These are phyloP conservation scores for Characodon lateralis DNA, from an alignment of 2,797 vertebrate species.

Conservation along the genomic window DNA sequence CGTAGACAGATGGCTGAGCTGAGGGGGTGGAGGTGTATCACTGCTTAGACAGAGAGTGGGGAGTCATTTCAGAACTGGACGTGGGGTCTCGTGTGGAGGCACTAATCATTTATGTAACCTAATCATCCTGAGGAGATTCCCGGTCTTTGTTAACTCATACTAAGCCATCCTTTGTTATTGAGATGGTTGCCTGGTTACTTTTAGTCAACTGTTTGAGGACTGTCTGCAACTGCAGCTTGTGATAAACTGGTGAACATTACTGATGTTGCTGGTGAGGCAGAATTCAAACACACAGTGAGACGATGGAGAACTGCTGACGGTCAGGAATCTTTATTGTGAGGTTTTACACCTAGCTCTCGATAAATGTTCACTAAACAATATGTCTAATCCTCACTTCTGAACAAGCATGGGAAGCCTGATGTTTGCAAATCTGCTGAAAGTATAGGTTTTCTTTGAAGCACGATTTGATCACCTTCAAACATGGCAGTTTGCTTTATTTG, in stretches of 20 bases:
- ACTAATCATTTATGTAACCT: slow-evolving; percentile 74
- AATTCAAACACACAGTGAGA: slow-evolving; percentile 35
- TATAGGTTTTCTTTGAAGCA: background rate
- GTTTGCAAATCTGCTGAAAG: slow-evolving; percentile 15
- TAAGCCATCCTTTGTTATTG: slow-evolving; percentile 60
- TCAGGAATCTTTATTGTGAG: slow-evolving; percentile 17
- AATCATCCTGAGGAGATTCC: slow-evolving; percentile 73
- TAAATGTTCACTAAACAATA: slow-evolving; percentile 26
- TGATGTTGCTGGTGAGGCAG: slow-evolving; percentile 28
- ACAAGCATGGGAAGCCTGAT: background rate
- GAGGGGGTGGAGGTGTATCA: slow-evolving; percentile 20
- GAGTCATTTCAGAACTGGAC: slow-evolving; percentile 42
- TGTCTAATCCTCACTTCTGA: slow-evolving; percentile 21
- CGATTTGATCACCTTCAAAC: background rate
- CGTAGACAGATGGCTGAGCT: slow-evolving; percentile 62
- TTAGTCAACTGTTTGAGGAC: slow-evolving; percentile 51
- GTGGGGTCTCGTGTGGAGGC: slow-evolving; percentile 46
- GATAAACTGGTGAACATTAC: slow-evolving; percentile 24
- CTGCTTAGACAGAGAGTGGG: slow-evolving; percentile 26
- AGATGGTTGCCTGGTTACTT: slow-evolving; percentile 63
- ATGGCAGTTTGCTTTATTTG: background rate
- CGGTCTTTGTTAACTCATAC: slow-evolving; percentile 66
- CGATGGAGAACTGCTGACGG: slow-evolving; percentile 22
- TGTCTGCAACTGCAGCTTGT: slow-evolving; percentile 34
- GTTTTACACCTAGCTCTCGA: slow-evolving; percentile 21